Conservation (phyloP, 2,888 invertebrate genomes). For the Tetranychus piercei region DNA sequence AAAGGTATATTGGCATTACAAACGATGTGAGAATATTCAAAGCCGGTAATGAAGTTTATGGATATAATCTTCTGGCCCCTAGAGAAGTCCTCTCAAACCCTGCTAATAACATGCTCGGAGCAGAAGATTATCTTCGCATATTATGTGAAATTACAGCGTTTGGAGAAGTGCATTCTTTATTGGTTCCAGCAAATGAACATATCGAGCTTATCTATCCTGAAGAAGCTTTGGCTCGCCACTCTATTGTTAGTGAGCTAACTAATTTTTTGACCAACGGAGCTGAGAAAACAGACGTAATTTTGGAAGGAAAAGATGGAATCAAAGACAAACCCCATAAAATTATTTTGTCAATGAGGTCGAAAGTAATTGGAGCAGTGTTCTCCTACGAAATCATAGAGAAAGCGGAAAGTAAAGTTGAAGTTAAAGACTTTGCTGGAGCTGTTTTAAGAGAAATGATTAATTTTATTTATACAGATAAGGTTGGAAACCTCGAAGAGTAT, state of each 20-base stretch:
- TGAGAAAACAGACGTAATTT: too few relatives aligned
- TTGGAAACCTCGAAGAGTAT: conserved; percentile 5
- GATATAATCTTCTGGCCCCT: conserved; percentile 9
- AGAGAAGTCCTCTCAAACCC: not conserved
- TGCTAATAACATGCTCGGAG: conserved; percentile 7
- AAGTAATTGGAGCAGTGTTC: conserved; percentile 13
- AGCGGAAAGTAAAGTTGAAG: not conserved
- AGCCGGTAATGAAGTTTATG: conserved; percentile 12
- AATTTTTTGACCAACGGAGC: not conserved
- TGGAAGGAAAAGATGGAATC: conserved; percentile 1
- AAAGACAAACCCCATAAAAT: not conserved
- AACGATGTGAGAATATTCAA: conserved; percentile 9
- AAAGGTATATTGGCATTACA: conserved; percentile 4
- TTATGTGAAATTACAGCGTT: conserved; percentile 11
- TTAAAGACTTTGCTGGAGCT: conserved; percentile 9
- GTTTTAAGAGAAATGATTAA: conserved; percentile 12
- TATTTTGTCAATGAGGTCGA: not conserved
- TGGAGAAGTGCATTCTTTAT: not conserved
- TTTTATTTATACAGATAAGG: conserved; percentile 12
- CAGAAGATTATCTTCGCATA: conserved; percentile 4
- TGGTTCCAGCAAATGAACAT: not conserved
- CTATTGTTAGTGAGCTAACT: not conserved
- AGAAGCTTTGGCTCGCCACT: not conserved
- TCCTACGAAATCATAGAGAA: not conserved
- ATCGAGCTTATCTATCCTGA: not conserved